Conservation (phyloP, 2,797 vertebrate genomes). For the Syngnathus rostellatus region DNA sequence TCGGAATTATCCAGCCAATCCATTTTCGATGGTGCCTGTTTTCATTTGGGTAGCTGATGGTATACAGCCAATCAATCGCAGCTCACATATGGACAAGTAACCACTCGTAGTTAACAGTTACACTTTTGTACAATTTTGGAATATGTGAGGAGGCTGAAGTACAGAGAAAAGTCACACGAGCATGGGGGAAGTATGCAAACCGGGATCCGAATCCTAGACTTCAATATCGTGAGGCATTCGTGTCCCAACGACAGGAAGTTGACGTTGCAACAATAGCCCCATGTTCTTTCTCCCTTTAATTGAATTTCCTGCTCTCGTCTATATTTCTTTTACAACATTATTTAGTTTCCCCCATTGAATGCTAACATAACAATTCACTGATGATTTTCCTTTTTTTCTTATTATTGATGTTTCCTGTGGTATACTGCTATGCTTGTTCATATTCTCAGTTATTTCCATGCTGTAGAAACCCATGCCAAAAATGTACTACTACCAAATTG, state of each 20-base stretch:
- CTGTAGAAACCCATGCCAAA: not conserved
- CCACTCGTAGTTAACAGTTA: too few relatives aligned
- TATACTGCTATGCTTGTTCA: not conserved
- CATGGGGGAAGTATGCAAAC: too few relatives aligned
- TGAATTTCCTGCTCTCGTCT: not conserved
- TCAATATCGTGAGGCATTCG: too few relatives aligned
- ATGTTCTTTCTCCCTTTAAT: not conserved
- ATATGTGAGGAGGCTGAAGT: too few relatives aligned
- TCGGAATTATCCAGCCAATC: not conserved
- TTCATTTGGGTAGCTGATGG: not conserved
- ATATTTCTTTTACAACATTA: not conserved
- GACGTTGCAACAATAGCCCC: not conserved
- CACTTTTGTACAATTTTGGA: too few relatives aligned
- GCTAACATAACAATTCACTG: not conserved
- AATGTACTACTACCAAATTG: not conserved
- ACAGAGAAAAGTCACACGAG: too few relatives aligned
- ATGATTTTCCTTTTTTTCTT: not conserved
- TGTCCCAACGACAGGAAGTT: not conserved
- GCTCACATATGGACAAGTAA: too few relatives aligned
- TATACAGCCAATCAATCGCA: too few relatives aligned
- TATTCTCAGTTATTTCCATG: not conserved
- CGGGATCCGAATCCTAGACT: too few relatives aligned
- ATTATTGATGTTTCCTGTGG: not conserved
- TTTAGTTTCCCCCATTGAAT: not conserved
- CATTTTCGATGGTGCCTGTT: not conserved